phyloP scores from a whole-genome alignment of 2,113 vertebrate genomes.

The Clinocottus analis region DNA sequence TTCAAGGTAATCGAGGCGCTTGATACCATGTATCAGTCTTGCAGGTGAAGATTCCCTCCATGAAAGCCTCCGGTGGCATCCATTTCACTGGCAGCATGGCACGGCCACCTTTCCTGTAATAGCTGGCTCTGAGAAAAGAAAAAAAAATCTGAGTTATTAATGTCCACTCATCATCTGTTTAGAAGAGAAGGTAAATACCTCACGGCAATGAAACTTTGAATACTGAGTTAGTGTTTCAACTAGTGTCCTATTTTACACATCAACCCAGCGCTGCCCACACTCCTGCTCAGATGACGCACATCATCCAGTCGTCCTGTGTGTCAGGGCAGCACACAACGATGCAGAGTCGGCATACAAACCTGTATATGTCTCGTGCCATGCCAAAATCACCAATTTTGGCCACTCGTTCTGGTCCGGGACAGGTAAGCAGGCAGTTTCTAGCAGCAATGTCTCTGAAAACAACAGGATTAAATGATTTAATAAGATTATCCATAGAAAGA shows the following conservation, averaged over 20 bases:
- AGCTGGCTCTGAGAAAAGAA: conserved; percentile 86
- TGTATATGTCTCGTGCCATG: conserved; percentile 94
- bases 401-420: conserved; percentile 84
- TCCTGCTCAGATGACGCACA: neutral
- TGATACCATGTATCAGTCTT: conserved; percentile 93
- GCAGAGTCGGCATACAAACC: conserved; percentile 72
- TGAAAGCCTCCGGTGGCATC: conserved; percentile 95
- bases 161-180: conserved; percentile 20
- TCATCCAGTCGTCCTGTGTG: neutral
- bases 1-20: too few species aligned
- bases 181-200: conserved; percentile 20
- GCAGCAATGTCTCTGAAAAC: conserved; percentile 91
- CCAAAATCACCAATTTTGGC: conserved; percentile 95
- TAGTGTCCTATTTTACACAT: conserved; percentile 13
- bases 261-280: neutral
- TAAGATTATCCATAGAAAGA: neutral
- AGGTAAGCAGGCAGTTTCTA: conserved; percentile 92
- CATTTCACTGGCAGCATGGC: conserved; percentile 94
- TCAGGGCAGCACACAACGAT: neutral
- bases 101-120: conserved; percentile 90
- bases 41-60: conserved; percentile 95
- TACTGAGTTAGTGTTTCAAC: conserved; percentile 22
- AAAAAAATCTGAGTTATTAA: conserved; percentile 4
- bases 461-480: neutral
- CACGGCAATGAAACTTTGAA: conserved; percentile 5